Evolutionary conservation across 2,113 vertebrate genomes (phyloP).

Genomic region (Larimichthys crocea): DNA sequence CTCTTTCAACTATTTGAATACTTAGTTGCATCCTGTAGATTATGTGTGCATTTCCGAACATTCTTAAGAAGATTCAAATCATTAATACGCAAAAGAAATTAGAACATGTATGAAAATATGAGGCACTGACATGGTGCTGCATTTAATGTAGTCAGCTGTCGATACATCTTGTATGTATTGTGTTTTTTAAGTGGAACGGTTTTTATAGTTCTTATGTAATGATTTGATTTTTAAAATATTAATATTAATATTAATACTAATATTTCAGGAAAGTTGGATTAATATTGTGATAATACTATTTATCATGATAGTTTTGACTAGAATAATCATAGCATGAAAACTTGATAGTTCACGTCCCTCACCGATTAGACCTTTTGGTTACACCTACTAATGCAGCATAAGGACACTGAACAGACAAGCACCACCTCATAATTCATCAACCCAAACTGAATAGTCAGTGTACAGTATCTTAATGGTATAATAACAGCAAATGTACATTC

Average conservation of each 20-base stretch:
- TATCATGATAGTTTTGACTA: too few relatives aligned
- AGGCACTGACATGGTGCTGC: background rate
- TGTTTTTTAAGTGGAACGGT: background rate
- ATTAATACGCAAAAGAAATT: background rate
- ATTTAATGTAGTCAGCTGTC: background rate
- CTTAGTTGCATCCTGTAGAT: background rate
- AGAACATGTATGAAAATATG: background rate
- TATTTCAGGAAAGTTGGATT: too few relatives aligned
- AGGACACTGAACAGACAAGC: background rate
- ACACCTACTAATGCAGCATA: background rate
- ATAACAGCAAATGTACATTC: background rate
- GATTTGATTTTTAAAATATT: too few relatives aligned
- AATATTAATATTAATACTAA: too few relatives aligned
- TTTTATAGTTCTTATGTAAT: too few relatives aligned
- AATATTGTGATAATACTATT: too few relatives aligned
- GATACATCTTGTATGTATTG: background rate
- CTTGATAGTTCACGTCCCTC: background rate
- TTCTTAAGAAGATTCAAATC: background rate
- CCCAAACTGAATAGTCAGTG: background rate
- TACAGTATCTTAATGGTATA: background rate
- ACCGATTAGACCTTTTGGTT: background rate
- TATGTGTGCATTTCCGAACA: background rate
- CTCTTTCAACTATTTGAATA: background rate
- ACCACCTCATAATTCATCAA: background rate
- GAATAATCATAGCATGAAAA: too few relatives aligned